Evolutionary conservation across 2,888 invertebrate genomes (phyloP), one percentile per base, ranked within the genome.

Genomic region (Creontiades dilutus): DNA sequence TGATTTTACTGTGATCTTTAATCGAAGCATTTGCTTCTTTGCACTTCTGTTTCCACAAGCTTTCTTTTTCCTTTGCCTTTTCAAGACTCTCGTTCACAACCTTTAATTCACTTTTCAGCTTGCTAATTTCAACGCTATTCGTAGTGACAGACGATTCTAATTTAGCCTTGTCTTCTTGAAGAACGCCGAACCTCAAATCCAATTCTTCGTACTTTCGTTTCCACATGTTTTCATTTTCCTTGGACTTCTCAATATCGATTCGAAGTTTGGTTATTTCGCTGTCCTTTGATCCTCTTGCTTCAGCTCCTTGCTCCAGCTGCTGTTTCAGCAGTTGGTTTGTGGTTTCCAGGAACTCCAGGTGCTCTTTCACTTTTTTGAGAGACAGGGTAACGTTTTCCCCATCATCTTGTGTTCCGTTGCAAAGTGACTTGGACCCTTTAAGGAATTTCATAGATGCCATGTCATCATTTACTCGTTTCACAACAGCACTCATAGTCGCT

Each of bases 101-200:
- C 23, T 46, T 37, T 11, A 90, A 14, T 37, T 85, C 57, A 16
- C 28, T 90, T 84, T 82, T 57, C 13, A 90, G n/a, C 61, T 90
- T 52, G 13, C 19, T 19, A 14, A 91, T 47, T 76, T 89, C 52
- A 55, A 89, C 48, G 19, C 55, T 80, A 13, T 28, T 48, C 47
- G 82, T 84, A 14, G 47, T 87, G 80, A 68, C 48, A 92, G 93
- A 94, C 91, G 93, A 93, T 93, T 93, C 94, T 92, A 93, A 94
- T 93, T 93, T 94, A 92, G 91, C 93, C 92, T 93, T 94, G 91
- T 95, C 94, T 81, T 93, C 93, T 86, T 92, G 92, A 11, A 78
- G 78, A 46, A 78, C 47, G 37, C 78, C 46, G 46, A 78, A 68
- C 13, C 68, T 0, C 5, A 23, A 68, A 23, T 78, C 47, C 5